phyloP scores from a whole-genome alignment of 2,797 vertebrate genomes.

The Phataginus tricuspis region DNA sequence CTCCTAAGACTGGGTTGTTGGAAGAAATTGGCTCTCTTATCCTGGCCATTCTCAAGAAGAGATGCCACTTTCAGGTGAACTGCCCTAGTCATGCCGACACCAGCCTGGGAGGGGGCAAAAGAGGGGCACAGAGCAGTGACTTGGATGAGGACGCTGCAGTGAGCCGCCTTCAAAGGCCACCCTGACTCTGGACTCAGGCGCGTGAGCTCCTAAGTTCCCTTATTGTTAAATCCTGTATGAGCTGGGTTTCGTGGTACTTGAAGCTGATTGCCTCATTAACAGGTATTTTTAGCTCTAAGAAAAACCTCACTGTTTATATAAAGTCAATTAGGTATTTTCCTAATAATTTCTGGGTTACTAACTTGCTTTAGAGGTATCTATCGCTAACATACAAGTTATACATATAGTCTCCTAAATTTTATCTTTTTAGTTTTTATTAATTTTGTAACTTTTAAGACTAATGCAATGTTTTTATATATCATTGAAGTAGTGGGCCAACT shows the following conservation, averaged over 20 bases:
- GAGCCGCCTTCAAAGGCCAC: background rate
- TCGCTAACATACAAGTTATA: background rate
- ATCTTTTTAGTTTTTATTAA: background rate
- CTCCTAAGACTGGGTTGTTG: background rate
- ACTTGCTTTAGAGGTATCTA: background rate
- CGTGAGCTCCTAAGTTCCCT: background rate
- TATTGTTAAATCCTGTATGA: background rate
- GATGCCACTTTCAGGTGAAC: background rate
- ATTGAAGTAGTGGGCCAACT: background rate
- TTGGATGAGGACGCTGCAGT: background rate
- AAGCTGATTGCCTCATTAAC: background rate
- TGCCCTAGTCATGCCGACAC: background rate
- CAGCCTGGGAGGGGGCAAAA: background rate
- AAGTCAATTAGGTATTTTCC: background rate
- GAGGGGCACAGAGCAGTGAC: background rate
- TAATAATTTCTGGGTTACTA: conserved; percentile 20
- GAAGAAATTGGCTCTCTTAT: background rate
- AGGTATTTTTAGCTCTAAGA: background rate
- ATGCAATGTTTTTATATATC: background rate
- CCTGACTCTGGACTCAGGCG: background rate
- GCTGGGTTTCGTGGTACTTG: background rate
- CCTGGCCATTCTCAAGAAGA: background rate
- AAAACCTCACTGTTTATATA: background rate
- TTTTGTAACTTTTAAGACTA: background rate
- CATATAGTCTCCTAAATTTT: background rate